These are phyloP conservation scores for Nesoenas mayeri DNA, from an alignment of 2,113 vertebrate species.

Conservation along the genomic window DNA sequence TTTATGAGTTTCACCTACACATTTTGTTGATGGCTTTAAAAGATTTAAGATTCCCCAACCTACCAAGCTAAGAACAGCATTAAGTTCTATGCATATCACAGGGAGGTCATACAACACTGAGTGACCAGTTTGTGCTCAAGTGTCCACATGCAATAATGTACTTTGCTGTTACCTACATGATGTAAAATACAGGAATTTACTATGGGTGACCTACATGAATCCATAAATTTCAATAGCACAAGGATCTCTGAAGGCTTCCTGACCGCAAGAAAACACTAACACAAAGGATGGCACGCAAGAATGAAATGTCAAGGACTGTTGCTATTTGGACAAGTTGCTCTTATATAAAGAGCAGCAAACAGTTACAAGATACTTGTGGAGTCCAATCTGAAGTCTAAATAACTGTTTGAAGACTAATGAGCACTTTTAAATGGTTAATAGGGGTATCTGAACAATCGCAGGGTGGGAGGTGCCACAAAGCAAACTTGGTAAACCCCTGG, in stretches of 20 bases:
- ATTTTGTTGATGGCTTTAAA: background rate
- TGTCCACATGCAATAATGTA: background rate
- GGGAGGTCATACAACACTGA: background rate
- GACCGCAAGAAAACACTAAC: constrained; percentile 41
- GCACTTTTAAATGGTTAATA: constrained; percentile 45
- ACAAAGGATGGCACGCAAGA: constrained; percentile 72
- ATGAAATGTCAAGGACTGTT: constrained; percentile 49
- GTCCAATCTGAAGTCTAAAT: constrained; percentile 43
- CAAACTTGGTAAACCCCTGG: constrained; percentile 6
- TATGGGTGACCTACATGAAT: constrained; percentile 24
- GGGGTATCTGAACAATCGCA: constrained; percentile 14
- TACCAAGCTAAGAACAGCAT: background rate
- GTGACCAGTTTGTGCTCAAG: background rate
- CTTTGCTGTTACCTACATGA: background rate
- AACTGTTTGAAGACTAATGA: constrained; percentile 32
- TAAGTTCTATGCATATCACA: background rate
- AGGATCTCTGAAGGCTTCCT: constrained; percentile 29
- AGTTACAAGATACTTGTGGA: constrained; percentile 42
- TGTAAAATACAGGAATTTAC: background rate
- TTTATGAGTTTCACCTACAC: background rate
- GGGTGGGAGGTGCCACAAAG: background rate
- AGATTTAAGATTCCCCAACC: background rate
- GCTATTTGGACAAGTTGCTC: constrained; percentile 72
- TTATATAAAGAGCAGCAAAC: constrained; percentile 39
- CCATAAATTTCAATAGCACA: constrained; percentile 63